Evolutionary conservation across 2,113 vertebrate species (phyloP).

Genomic region (Muntiacus muntjak): DNA sequence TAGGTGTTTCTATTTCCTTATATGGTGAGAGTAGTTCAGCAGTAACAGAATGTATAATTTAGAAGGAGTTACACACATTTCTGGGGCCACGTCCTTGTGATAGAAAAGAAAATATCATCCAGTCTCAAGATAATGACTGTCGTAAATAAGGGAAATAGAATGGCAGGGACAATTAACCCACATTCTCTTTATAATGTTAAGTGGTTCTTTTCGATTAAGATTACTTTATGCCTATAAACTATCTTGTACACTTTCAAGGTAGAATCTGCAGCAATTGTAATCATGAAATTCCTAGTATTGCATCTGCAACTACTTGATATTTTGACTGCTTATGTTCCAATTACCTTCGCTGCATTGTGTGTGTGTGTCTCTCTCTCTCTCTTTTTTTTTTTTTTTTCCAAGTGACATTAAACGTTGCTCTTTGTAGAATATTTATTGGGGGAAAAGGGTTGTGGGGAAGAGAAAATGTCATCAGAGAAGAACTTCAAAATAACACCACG

Average conservation of each 20-base stretch:
- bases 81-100: background rate
- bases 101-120: constrained; percentile 56
- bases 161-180: constrained; percentile 45
- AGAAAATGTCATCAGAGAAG: constrained; percentile 59
- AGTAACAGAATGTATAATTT: background rate
- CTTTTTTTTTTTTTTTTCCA: background rate
- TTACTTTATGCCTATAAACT: background rate
- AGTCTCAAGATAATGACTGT: constrained; percentile 26
- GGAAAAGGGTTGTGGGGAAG: background rate
- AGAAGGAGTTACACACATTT: background rate
- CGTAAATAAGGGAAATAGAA: constrained; percentile 52
- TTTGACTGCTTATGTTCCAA: background rate
- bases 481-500: constrained; percentile 57
- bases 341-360: background rate
- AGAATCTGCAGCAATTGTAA: constrained; percentile 21
- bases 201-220: constrained; percentile 8
- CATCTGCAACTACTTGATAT: background rate
- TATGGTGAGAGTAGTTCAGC: background rate
- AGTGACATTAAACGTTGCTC: background rate
- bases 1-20: background rate
- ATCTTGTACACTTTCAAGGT: constrained; percentile 41
- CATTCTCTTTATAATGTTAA: constrained; percentile 44
- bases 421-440: constrained; percentile 9
- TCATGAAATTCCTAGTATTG: background rate
- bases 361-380: background rate